These are phyloP conservation scores for Agrypnus murinus DNA, from an alignment of 2,888 invertebrate species.

Conservation along the genomic window DNA sequence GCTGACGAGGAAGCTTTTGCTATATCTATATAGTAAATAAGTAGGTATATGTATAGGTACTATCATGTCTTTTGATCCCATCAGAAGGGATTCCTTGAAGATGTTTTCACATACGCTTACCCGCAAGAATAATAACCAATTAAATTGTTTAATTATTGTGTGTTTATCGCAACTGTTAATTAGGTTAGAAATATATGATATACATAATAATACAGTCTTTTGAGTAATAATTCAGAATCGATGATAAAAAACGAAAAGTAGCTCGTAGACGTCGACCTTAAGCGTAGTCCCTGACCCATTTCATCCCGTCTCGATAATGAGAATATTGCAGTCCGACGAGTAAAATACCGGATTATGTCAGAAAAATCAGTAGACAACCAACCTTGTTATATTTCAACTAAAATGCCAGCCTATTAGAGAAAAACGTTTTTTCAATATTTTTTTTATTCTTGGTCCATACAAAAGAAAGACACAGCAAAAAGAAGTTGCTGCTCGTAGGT, in stretches of 20 bases:
- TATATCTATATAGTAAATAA: no score
- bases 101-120: no score
- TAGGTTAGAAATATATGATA: not conserved
- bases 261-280: slow-evolving; percentile 36
- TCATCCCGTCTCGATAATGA: slow-evolving; percentile 45
- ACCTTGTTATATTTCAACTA: slow-evolving; percentile 38
- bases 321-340: slow-evolving; percentile 29
- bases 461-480: no score
- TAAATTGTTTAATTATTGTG: no score
- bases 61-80: no score
- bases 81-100: no score
- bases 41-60: no score
- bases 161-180: slow-evolving; percentile 2
- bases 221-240: slow-evolving; percentile 21
- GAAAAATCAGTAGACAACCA: slow-evolving; percentile 25
- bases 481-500: no score
- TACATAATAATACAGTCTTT: not conserved
- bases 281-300: slow-evolving; percentile 40
- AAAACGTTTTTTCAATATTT: no score
- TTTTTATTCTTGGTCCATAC: no score
- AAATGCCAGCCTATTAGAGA: slow-evolving; percentile 23
- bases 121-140: no score
- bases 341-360: slow-evolving; percentile 38
- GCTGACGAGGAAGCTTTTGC: no score
- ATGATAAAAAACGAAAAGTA: slow-evolving; percentile 18